Percentiles rank a stretch among this genome's conserved stretches.
Evolutionary conservation across 2,888 invertebrate species (phyloP).

Genomic region (Zootermopsis nevadensis): DNA sequence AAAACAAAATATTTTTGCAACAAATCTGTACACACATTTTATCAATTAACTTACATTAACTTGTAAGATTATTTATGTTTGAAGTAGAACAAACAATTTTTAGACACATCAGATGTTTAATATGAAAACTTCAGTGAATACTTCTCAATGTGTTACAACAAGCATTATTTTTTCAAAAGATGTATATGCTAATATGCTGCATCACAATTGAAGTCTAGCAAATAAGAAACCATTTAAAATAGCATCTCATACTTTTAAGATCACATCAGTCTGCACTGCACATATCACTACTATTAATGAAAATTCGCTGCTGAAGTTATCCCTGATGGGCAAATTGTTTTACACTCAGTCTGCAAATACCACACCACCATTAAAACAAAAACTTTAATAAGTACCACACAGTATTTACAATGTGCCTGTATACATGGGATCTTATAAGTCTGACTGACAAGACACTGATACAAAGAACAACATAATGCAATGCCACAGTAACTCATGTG

Average conservation of each 20-base stretch:
- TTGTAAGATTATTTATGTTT: background rate
- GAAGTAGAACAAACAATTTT: background rate
- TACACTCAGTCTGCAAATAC: background rate
- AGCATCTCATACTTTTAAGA: background rate
- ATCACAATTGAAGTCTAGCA: background rate
- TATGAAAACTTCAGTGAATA: background rate
- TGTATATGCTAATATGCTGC: background rate
- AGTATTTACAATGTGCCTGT: too few species aligned
- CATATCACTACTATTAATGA: background rate
- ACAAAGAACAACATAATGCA: too few species aligned
- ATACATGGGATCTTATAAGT: too few species aligned
- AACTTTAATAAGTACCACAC: too few species aligned
- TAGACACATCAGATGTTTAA: background rate
- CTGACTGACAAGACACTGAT: too few species aligned
- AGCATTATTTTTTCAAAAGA: background rate
- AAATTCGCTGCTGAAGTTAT: background rate
- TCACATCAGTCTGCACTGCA: background rate
- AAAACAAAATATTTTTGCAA: constrained; percentile 5
- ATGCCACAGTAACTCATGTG: too few species aligned
- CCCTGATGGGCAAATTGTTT: background rate
- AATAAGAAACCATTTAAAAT: background rate
- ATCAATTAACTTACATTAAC: background rate
- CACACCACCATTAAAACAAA: background rate
- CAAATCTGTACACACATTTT: constrained; percentile 3
- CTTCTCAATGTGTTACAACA: background rate